Evolutionary conservation across 2,113 vertebrate genomes (phyloP).

Genomic region (Plectropomus leopardus): DNA sequence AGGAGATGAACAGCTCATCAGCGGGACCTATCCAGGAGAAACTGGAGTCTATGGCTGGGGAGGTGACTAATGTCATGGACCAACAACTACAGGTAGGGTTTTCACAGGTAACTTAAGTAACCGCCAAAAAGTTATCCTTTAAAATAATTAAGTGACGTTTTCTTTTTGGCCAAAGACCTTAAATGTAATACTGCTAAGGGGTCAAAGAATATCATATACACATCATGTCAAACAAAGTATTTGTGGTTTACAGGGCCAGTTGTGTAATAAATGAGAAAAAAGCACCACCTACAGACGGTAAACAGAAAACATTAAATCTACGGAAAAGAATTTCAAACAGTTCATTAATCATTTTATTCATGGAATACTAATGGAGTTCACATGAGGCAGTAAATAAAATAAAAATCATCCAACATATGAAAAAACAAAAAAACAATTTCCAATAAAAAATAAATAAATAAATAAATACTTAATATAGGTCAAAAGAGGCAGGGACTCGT

Average conservation of each 20-base stretch:
- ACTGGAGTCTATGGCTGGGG: conserved; percentile 96
- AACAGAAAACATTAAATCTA: not conserved
- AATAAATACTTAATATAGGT: too few species aligned
- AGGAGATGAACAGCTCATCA: conserved; percentile 86
- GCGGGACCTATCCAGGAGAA: conserved; percentile 94
- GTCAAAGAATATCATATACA: not conserved
- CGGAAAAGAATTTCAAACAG: not conserved
- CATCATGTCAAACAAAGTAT: not conserved
- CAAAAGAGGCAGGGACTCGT: too few species aligned
- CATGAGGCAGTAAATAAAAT: too few species aligned
- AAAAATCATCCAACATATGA: not conserved
- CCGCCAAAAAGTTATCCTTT: not conserved
- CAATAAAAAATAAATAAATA: too few species aligned
- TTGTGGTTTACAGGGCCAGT: not conserved
- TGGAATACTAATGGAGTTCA: too few species aligned
- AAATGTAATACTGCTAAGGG: not conserved
- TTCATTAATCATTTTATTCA: too few species aligned
- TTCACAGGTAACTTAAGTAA: not conserved
- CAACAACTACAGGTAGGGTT: conserved; percentile 93
- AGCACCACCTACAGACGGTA: not conserved
- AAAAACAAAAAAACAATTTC: too few species aligned
- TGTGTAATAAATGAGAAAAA: not conserved
- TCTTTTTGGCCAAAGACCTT: not conserved
- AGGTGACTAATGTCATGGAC: conserved; percentile 95
- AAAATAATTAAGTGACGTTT: not conserved